Base-by-base conservation (phyloP, 35 echinoderm and acorn worm genomes). In the Anneissia japonica region DNA sequence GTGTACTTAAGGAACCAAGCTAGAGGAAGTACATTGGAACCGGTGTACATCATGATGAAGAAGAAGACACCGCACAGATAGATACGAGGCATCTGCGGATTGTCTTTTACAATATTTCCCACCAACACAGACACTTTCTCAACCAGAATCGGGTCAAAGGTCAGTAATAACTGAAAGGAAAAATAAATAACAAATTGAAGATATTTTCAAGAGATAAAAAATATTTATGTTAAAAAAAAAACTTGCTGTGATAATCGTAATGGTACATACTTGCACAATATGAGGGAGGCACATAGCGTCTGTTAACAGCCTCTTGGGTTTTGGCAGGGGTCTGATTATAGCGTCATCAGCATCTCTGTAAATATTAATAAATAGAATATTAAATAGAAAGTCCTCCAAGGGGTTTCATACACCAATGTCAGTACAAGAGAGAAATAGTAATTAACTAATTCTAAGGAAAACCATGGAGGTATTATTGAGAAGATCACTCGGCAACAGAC, bases 21-120 rank as follows among this genome's bases (percentile, higher is more conserved):
- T 1, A 99, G 84, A 82, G 96, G 96, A 35, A 99, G 92, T 35
- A 99, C 96, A 90, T 99, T 99, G 12, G 89, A 91, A 36, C 96
- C 96, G 81, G 96, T 99, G 87, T 99, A 99, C 96, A 99, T 99
- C 89, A 99, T 93, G 56, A 99, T 99, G 85, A 99, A 99, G 86
- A 99, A 99, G 92, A 99, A 99, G 38, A 94, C 92, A 10, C 96
- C 96, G 17, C 82, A 89, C 33, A 99, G 84, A 34, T 99, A 99
- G 21, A 99, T 87, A 34, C 89, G 79, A 0, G 86, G 92, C 43
- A 99, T 83, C 35, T 92, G 91, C 38, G 96, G 96, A 80, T 99
- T 99, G 76, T 99, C 96, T 72, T 91, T 79, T 23, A 88, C 76
- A 41, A 94, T 92, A 29, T 31, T 35, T 16, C 86, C 74, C 14